Conservation (phyloP, 2,888 invertebrate genomes). For the Pteria penguin region DNA sequence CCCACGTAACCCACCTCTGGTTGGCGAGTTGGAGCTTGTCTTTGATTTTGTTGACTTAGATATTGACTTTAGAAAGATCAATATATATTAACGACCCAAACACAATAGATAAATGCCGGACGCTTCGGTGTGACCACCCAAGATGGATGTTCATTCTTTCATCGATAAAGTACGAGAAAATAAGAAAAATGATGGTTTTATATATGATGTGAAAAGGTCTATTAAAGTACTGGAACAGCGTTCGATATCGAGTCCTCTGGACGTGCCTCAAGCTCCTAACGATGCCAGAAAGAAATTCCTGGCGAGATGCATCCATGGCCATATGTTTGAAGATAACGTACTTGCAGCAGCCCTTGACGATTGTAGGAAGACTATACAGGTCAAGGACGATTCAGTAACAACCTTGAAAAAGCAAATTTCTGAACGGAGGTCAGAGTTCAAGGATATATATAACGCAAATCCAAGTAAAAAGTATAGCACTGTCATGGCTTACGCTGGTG, state of each 20-base stretch:
- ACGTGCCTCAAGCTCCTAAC: neutral
- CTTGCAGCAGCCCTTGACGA: conserved; percentile 10
- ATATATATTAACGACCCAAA: too few relatives aligned
- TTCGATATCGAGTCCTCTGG: neutral
- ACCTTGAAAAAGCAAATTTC: neutral
- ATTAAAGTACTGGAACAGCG: neutral
- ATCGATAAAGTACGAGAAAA: conserved; percentile 13
- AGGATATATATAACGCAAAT: conserved; percentile 1
- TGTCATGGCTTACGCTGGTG: conserved; percentile 10
- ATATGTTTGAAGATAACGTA: conserved; percentile 14
- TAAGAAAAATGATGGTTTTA: neutral
- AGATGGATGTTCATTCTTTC: conserved; percentile 24
- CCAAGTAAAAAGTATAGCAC: conserved; percentile 3
- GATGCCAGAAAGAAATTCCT: neutral
- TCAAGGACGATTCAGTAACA: neutral
- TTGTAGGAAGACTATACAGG: neutral
- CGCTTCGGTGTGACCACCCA: too few relatives aligned
- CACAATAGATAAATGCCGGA: too few relatives aligned
- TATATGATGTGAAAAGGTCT: conserved; percentile 1
- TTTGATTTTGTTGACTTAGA: too few relatives aligned
- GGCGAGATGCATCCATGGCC: conserved; percentile 25
- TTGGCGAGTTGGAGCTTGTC: too few relatives aligned
- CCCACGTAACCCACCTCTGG: too few relatives aligned
- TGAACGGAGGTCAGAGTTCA: neutral
- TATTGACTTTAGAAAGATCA: too few relatives aligned